Percentiles rank a stretch among this genome's conserved stretches.
These are phyloP conservation scores for Raja brachyura DNA, from an alignment of 2,113 vertebrate species.

Conservation along the genomic window DNA sequence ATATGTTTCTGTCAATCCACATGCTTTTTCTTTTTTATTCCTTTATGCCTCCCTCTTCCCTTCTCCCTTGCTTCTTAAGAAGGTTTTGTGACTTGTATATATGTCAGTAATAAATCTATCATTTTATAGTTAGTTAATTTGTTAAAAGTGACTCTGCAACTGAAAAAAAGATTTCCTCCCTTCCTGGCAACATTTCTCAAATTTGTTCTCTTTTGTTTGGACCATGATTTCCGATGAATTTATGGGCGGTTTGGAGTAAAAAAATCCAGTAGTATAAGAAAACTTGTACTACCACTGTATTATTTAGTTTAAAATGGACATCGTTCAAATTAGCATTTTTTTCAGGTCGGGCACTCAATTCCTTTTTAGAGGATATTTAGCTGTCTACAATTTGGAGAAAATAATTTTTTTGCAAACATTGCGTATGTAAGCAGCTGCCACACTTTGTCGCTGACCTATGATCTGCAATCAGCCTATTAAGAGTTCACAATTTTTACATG, in stretches of 20 bases:
- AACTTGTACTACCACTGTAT: not conserved
- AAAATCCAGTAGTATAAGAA: not conserved
- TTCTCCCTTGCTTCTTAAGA: not conserved
- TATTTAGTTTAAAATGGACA: too few relatives aligned
- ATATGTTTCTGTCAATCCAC: slow-evolving; percentile 31
- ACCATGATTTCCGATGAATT: not conserved
- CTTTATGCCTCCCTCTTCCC: slow-evolving; percentile 4
- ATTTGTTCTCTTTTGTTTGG: not conserved
- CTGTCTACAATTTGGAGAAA: not conserved
- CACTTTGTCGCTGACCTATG: not conserved
- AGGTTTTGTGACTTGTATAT: not conserved
- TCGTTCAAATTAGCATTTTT: not conserved
- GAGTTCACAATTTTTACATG: not conserved
- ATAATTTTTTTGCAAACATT: not conserved
- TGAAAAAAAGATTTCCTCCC: not conserved
- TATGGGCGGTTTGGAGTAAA: not conserved
- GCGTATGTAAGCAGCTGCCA: not conserved
- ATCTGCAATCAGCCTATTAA: not conserved
- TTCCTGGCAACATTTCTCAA: not conserved
- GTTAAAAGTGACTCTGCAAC: not conserved
- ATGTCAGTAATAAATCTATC: not conserved
- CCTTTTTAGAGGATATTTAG: not conserved
- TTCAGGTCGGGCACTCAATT: not conserved
- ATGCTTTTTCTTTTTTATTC: not conserved
- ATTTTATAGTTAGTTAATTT: not conserved